Evolutionary conservation across 2,797 vertebrate genomes (phyloP).

Genomic region (Anolis apletophallus): DNA sequence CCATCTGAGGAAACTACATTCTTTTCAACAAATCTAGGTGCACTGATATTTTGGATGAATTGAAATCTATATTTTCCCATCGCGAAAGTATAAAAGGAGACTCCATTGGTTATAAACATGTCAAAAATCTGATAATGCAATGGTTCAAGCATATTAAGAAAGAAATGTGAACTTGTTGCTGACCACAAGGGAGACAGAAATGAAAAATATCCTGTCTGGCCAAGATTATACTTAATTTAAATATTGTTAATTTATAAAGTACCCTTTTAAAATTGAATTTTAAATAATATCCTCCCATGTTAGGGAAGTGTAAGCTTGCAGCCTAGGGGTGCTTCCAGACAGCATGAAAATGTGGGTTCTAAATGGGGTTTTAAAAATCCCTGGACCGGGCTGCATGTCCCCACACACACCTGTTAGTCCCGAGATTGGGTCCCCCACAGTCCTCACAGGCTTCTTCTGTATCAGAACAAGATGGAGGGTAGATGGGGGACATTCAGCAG

Average conservation of each 20-base stretch:
- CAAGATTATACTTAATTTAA: conserved; percentile 3
- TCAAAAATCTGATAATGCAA: neutral
- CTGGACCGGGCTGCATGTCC: too few species aligned
- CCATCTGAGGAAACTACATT: neutral
- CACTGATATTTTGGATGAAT: conserved; percentile 2
- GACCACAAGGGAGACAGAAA: neutral
- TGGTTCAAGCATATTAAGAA: conserved; percentile 16
- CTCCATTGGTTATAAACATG: neutral
- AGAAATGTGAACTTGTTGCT: conserved; percentile 10
- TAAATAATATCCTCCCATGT: neutral
- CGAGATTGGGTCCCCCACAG: too few species aligned
- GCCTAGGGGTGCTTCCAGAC: neutral
- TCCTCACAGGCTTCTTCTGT: too few species aligned
- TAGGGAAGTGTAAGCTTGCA: neutral
- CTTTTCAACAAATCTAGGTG: conserved; percentile 1
- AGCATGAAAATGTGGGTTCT: too few species aligned
- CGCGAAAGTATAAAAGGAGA: neutral
- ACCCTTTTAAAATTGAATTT: neutral
- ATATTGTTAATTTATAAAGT: too few species aligned
- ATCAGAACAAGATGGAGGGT: too few species aligned
- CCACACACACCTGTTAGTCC: too few species aligned
- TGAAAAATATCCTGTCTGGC: neutral
- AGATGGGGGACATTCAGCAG: too few species aligned
- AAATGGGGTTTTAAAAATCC: too few species aligned
- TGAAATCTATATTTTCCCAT: neutral